These are phyloP conservation scores for Ornithorhynchus anatinus DNA, from an alignment of 2,113 vertebrate species.

Conservation along the genomic window DNA sequence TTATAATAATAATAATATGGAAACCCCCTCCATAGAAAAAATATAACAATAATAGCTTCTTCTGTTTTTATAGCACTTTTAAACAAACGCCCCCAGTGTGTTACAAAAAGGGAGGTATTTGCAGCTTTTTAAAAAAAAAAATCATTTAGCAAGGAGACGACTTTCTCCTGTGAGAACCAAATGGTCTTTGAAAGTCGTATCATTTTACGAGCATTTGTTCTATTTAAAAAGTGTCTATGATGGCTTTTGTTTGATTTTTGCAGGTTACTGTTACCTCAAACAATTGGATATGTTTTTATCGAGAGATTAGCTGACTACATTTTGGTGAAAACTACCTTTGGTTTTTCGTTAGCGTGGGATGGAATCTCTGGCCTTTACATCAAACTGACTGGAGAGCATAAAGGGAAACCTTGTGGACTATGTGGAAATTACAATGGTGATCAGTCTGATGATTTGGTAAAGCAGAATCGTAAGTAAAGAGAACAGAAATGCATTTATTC, in stretches of 20 bases:
- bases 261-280: slow-evolving; percentile 89
- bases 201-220: too few relatives aligned
- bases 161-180: too few relatives aligned
- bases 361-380: slow-evolving; percentile 93
- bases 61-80: too few relatives aligned
- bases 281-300: slow-evolving; percentile 85
- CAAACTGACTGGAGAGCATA: slow-evolving; percentile 92
- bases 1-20: too few relatives aligned
- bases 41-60: too few relatives aligned
- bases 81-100: too few relatives aligned
- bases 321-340: slow-evolving; percentile 95
- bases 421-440: slow-evolving; percentile 95
- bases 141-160: too few relatives aligned
- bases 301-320: slow-evolving; percentile 96
- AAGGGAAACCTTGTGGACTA: slow-evolving; percentile 88
- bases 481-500: background rate
- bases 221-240: background rate
- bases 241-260: slow-evolving; percentile 40
- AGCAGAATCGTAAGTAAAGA: slow-evolving; percentile 81
- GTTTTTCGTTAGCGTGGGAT: slow-evolving; percentile 98
- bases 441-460: slow-evolving; percentile 88
- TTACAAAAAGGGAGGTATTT: too few relatives aligned
- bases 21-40: too few relatives aligned
- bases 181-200: too few relatives aligned
- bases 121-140: too few relatives aligned